Base-by-base conservation (phyloP, 2,797 vertebrate genomes). In the Lithobates pipiens region DNA sequence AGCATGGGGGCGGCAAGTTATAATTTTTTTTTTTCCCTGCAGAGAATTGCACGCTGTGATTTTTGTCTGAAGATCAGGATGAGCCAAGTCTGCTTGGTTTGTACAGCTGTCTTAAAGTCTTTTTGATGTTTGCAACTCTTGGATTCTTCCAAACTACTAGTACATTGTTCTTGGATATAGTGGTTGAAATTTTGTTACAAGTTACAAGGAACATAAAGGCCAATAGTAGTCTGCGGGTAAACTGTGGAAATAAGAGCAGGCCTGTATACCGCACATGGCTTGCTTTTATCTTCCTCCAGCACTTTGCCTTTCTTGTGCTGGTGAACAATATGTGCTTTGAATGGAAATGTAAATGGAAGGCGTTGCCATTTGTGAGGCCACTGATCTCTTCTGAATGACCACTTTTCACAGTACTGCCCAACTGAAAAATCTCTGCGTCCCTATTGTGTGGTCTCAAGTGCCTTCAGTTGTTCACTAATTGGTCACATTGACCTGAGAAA, bases 391-490 rank as follows among this genome's bases (percentile, higher is more conserved):
- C 63, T 68, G 65, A 79, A 68, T 79, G 77, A 8, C 25, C 65
- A 61, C 46, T 81, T 72, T 25, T 81, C 69, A 34, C 50, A 80
- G 67, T 34, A 23, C 11, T 18, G 68, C 46, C 44, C 23, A 34
- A 36, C n/a, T 72, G 68, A 61, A 78, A 71, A 36, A 9, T 72
- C 27, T 72, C 79, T 36, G 57, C 69, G 21, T 61, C 46, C 68
- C 70, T 57, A 70, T 70, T 36, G 34, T 16, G 23, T 50, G 42
- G 9, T 7, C 27, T 81, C 6, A 61, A 72, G 54, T 61, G 68
- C 46, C 23, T 42, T 42, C 69, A 23, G 36, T 81, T 81, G 84
- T 85, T 68, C 44, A 70, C 4, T 70, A 76, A 85, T 85, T 81
- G 69, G 84, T 75, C 44, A 42, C 78, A 61, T 80, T 85, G 84